These are phyloP conservation scores for Phasia obesa DNA, from an alignment of 2,888 invertebrate species.

Conservation along the genomic window DNA sequence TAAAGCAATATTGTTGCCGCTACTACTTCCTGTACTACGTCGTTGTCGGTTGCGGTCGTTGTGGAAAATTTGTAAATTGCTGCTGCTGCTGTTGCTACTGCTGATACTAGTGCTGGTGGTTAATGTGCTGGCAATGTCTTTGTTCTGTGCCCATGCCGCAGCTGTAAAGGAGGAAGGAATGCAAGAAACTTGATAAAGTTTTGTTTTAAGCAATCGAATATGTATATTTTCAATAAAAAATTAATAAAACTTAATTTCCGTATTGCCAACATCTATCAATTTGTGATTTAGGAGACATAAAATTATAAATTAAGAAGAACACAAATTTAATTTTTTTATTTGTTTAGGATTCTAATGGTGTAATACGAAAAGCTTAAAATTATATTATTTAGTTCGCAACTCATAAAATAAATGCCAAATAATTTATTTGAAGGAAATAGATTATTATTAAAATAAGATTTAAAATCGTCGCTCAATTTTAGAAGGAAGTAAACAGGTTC, in stretches of 20 bases:
- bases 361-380: too few species aligned
- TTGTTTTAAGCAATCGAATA: neutral
- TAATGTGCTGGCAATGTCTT: neutral
- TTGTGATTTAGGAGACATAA: neutral
- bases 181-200: neutral
- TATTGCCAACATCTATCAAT: conserved; percentile 3
- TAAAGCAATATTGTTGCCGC: conserved; percentile 30
- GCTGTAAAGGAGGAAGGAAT: conserved; percentile 34
- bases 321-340: too few species aligned
- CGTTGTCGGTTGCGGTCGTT: conserved; percentile 43
- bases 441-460: too few species aligned
- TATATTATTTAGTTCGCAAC: too few species aligned
- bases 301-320: neutral
- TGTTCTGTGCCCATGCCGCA: conserved; percentile 51
- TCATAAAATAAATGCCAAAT: too few species aligned
- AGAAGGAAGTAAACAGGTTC: too few species aligned
- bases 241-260: conserved; percentile 43
- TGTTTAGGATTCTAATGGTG: too few species aligned
- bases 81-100: conserved; percentile 39
- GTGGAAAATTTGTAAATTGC: conserved; percentile 9
- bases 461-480: too few species aligned
- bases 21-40: conserved; percentile 49
- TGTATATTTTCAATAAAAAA: conserved; percentile 32
- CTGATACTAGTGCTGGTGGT: conserved; percentile 1
- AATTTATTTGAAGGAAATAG: too few species aligned